Evolutionary conservation across 2,888 invertebrate species (phyloP), one percentile per base, ranked within the genome.

Genomic region (Dynastes hyllus): DNA sequence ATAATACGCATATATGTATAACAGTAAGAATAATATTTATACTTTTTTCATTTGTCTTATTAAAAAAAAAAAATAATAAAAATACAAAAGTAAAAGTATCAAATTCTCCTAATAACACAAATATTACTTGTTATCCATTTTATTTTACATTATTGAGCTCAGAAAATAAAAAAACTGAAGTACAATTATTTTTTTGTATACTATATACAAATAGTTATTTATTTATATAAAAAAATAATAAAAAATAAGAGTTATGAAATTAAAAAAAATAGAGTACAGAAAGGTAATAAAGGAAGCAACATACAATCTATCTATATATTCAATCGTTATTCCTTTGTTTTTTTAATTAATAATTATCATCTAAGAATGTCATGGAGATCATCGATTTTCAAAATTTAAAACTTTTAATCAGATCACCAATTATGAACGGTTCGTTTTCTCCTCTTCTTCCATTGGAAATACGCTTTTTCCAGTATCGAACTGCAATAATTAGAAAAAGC

Each of bases 281-380:
- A 32, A 65, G 29, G 22, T 45, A 22, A 11, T 29, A 63, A 71
- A 78, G 45, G 75, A 78, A 80, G 80, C 78, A 80, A 76, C 78
- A 78, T 78, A 79, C 61, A 78, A 45, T 11, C 11, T 9, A 45
- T 45, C 45, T 45, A 45, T 45, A 45, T 45, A 79, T 79, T 70
- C 32, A 70, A 70, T 70, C 58, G 70, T 71, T 53, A 71, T 71
- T 50, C 45, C 11, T 8, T 45, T 8, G 45, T 45, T 45, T 45
- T 45, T 16, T 22, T 55, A 55, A 29, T 45, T 55, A 63, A 63
- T 63, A 32, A 63, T 63, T 77, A 61, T 50, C 27, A 32, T 69
- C 69, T 76, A 76, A 53, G 37, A 67, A 80, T 87, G 87, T 88
- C 87, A 88, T 88, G 87, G 88, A 88, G 88, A 88, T 88, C 88